These are phyloP conservation scores for Trichoplusia ni DNA, from an alignment of 1,140 invertebrate species.

Conservation along the genomic window DNA sequence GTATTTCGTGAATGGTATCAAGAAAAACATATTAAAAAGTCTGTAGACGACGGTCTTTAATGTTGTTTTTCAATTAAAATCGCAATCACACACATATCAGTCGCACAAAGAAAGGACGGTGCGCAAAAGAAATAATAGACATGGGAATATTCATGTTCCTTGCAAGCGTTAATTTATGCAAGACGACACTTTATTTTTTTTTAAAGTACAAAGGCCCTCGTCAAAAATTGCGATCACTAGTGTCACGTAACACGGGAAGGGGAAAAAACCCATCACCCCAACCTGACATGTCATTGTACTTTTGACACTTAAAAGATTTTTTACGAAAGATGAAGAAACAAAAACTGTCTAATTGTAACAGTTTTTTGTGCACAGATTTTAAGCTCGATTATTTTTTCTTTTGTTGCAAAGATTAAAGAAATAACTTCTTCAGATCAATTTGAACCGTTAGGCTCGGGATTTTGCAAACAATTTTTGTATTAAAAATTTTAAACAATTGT, in stretches of 20 bases:
- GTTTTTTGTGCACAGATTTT: constrained; percentile 74
- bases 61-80: constrained; percentile 40
- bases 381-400: constrained; percentile 76
- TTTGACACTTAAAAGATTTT: constrained; percentile 77
- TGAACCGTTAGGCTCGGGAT: constrained; percentile 50
- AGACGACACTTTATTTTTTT: constrained; percentile 64
- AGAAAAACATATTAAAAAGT: constrained; percentile 12
- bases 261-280: constrained; percentile 65
- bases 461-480: background rate
- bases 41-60: background rate
- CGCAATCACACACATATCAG: constrained; percentile 21
- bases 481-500: no score
- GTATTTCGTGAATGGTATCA: no score
- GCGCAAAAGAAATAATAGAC: constrained; percentile 55
- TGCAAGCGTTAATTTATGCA: constrained; percentile 76
- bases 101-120: constrained; percentile 15
- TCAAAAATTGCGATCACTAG: constrained; percentile 74
- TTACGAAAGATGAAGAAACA: constrained; percentile 67
- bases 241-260: constrained; percentile 74
- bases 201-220: constrained; percentile 60
- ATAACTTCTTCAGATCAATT: constrained; percentile 53
- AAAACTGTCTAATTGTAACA: constrained; percentile 81
- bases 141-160: constrained; percentile 77
- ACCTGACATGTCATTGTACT: constrained; percentile 76
- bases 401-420: constrained; percentile 45